Evolutionary conservation across 2,888 invertebrate species (phyloP), one percentile per base, ranked within the genome.

Genomic region (Hymenopus coronatus): DNA sequence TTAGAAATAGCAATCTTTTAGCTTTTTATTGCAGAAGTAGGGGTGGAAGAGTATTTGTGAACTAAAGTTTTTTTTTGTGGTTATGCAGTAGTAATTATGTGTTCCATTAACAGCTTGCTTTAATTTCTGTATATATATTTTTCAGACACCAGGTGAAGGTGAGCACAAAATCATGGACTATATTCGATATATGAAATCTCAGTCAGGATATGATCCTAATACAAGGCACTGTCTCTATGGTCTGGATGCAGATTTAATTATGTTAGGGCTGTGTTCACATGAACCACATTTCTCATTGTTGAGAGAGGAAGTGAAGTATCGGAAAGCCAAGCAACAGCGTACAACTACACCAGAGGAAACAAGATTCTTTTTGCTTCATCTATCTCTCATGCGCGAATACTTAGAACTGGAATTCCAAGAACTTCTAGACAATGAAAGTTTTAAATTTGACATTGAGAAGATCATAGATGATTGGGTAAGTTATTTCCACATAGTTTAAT

Each of bases 101-200:
- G 12, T 0, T 40, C 12, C 12, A 40, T 9, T 40, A 40, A 33
- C 9, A 40, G 6, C 40, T 40, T 70, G 54, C 54, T 70, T 70
- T 70, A 20, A 20, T 46, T 20, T 70, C 20, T 70, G 1, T 70
- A 40, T 70, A 70, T 70, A 2, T 20, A 54, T 20, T 20, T 86
- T 70, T 89, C 91, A 97, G 96, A 96, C 98, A 2, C 99, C 99
- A 1, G 99, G 99, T 0, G 99, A 99, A 94, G 99, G 99, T 0
- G 99, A 99, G 93, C 99, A 99, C 93, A 99, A 99, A 94, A 98
- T 99, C 90, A 99, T 99, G 99, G 99, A 99, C 93, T 99, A 98
- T 92, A 99, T 99, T 91, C 95, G 99, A 3, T 97, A 96, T 93
- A 95, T 98, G 92, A 97, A 98, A 91, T 95, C 98, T 0, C 96